These are phyloP conservation scores for Crioceris asparagi DNA, from an alignment of 2,888 invertebrate species.

Conservation along the genomic window DNA sequence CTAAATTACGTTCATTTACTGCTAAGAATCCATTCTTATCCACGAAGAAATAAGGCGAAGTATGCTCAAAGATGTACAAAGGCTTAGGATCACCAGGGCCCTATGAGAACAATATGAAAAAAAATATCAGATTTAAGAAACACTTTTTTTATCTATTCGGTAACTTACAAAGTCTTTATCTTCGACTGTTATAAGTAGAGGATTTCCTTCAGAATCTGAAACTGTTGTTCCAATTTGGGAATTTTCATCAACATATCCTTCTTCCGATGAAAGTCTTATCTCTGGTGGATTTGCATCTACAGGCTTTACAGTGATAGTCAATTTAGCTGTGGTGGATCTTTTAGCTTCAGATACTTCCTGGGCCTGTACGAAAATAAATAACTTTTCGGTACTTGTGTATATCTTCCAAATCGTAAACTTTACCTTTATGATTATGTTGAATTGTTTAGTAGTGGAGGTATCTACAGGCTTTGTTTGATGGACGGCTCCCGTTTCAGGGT, in stretches of 20 bases:
- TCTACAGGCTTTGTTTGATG: conserved; percentile 73
- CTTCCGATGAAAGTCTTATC: conserved; percentile 57
- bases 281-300: conserved; percentile 80
- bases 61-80: conserved; percentile 71
- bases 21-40: conserved; percentile 58
- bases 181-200: conserved; percentile 63
- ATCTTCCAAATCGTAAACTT: no score
- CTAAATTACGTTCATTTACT: conserved; percentile 74
- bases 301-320: conserved; percentile 71
- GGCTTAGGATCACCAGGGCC: conserved; percentile 70
- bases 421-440: conserved; percentile 72
- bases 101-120: conserved; percentile 37
- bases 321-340: conserved; percentile 72
- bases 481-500: conserved; percentile 67
- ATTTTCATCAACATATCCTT: conserved; percentile 77
- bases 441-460: conserved; percentile 64
- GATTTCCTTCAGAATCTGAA: conserved; percentile 50
- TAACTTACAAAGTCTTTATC: conserved; percentile 75
- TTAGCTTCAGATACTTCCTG: conserved; percentile 71
- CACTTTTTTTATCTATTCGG: not conserved
- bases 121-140: not conserved
- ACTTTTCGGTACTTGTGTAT: no score
- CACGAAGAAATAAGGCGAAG: conserved; percentile 72
- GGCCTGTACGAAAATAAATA: no score
- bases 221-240: conserved; percentile 76